Evolutionary conservation across 2,888 invertebrate species (phyloP), one percentile per base, ranked within the genome.

Genomic region (Tetragnatha montana): DNA sequence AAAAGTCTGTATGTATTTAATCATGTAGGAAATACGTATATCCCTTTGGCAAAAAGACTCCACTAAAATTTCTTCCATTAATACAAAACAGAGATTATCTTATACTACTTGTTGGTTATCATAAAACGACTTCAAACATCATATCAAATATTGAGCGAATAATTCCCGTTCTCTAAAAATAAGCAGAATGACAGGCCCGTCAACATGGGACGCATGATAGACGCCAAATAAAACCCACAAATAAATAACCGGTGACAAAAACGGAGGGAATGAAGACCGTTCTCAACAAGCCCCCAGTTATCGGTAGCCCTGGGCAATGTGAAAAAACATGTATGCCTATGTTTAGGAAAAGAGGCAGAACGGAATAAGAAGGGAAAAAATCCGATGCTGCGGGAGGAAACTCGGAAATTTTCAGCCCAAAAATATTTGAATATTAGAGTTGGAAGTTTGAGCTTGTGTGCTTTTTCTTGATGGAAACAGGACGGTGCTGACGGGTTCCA

Each of bases 341-440:
- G 60, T 60, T 50, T 73, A 60, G 78, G 51, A 60, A 22, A 21
- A 84, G 69, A 76, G 70, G 49, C 69, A 70, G 73, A 79, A 21
- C n/a, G 19, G 60, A 78, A 79, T 47, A 35, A 35, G 51, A 47
- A 8, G 19, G 8, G 73, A 74, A n/a, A 75, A 60, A 74, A 21
- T 19, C 47, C 35, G 79, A 22, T 79, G 60, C 19, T 71, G 79
- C 73, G 79, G 21, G 35, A 35, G 51, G 73, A 73, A 71, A 86
- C 47, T 17, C 73, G 19, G 21, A 19, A 86, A 79, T 86, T 86
- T 84, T 19, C 79, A 60, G 79, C 50, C 60, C 47, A 86, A 73
- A 68, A 86, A 86, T 22, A 86, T 86, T 86, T 86, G 73, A 86
- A 86, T 86, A 71, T 86, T 73, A 79, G 78, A 86, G 50, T 79